These are phyloP conservation scores for Trogon surrucura DNA, from an alignment of 2,113 vertebrate genomes.

Conservation along the genomic window DNA sequence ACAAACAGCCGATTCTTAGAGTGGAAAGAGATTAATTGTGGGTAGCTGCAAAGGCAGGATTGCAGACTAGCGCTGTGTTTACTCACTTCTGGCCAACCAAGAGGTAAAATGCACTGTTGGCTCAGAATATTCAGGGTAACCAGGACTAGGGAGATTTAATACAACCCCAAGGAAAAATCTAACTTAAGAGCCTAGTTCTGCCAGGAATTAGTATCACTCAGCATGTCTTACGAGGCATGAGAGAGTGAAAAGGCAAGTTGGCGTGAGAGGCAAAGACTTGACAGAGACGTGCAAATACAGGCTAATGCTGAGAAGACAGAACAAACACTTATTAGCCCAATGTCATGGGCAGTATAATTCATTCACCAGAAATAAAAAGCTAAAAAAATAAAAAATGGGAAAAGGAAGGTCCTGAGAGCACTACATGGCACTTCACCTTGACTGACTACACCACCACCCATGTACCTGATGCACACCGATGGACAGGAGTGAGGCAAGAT, in stretches of 20 bases:
- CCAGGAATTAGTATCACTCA: not conserved
- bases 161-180: not conserved
- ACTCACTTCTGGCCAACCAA: not conserved
- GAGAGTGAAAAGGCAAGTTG: not conserved
- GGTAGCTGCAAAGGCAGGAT: not conserved
- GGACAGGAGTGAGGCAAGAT: not conserved
- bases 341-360: not conserved
- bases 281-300: not conserved
- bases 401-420: not conserved
- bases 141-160: not conserved
- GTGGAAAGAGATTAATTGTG: not conserved
- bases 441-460: not conserved
- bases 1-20: conserved; percentile 54
- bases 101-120: not conserved
- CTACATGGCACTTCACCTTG: not conserved
- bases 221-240: not conserved
- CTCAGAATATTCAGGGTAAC: not conserved
- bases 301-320: not conserved
- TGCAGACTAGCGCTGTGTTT: conserved; percentile 13
- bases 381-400: not conserved
- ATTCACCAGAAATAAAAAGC: not conserved
- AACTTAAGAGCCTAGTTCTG: not conserved
- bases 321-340: not conserved
- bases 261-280: not conserved
- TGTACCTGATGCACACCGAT: not conserved